phyloP scores from a whole-genome alignment of 2,888 invertebrate genomes.

The Scaptomyza cyrtandrae region DNA sequence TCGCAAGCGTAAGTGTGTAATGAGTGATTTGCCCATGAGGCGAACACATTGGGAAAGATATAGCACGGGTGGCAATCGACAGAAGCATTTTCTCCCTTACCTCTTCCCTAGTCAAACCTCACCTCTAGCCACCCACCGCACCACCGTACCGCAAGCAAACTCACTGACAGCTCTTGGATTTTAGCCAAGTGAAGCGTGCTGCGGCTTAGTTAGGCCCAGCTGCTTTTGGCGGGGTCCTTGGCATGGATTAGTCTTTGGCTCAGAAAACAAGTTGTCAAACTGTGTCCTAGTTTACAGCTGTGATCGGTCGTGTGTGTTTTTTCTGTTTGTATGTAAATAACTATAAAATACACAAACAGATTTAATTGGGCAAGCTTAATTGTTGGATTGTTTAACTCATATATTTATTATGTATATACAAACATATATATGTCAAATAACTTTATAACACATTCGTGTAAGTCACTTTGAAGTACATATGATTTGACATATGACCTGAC shows the following conservation, averaged over 20 bases:
- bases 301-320: slow-evolving; percentile 18
- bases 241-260: slow-evolving; percentile 61
- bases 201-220: slow-evolving; percentile 73
- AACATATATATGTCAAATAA: slow-evolving; percentile 36
- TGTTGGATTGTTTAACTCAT: slow-evolving; percentile 51
- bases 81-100: not conserved
- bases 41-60: slow-evolving; percentile 42
- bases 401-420: no score
- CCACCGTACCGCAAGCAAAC: slow-evolving; percentile 54
- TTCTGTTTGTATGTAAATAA: slow-evolving; percentile 30
- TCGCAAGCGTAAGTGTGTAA: slow-evolving; percentile 75
- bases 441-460: slow-evolving; percentile 27
- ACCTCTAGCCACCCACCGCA: not conserved
- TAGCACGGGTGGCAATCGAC: slow-evolving; percentile 35
- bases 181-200: slow-evolving; percentile 77
- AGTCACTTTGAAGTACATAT: slow-evolving; percentile 28
- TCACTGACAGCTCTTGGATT: slow-evolving; percentile 63
- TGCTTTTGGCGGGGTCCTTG: slow-evolving; percentile 66
- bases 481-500: slow-evolving; percentile 14
- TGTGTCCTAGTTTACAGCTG: slow-evolving; percentile 52
- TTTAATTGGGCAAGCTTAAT: slow-evolving; percentile 53
- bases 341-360: slow-evolving; percentile 34
- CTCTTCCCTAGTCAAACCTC: not conserved
- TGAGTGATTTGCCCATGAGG: slow-evolving; percentile 77
- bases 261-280: slow-evolving; percentile 66